Evolutionary conservation across 2,797 vertebrate species (phyloP), one percentile per base, ranked within the genome.

Genomic region (Hippoglossus hippoglossus): DNA sequence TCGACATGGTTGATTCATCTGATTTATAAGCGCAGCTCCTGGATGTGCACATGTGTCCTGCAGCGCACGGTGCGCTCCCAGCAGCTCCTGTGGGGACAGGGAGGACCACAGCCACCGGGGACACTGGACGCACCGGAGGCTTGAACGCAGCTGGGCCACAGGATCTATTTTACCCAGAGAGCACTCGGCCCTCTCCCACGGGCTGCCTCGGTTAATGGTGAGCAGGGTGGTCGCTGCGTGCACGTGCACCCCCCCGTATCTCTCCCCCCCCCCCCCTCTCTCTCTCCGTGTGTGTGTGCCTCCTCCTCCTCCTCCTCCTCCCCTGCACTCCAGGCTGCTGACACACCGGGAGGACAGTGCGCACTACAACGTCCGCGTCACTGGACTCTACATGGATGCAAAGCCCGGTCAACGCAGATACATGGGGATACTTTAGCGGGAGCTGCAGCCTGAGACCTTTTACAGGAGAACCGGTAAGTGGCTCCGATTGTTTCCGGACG

Each of bases 321-420:
- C 25, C 36, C 82, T 84, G 75, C 82, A 8, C 87, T 84, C 77
- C 85, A 65, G 80, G 90, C 84, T 87, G 88, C 89, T 88, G 89
- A 91, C 89, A 88, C 83, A 77, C 83, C 73, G 60, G 72, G 87
- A 92, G 88, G 81, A 91, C 87, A 80, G 81, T 85, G 81, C 75
- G 81, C 89, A 63, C 74, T 58, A 44, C 78, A 69, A 1, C 84
- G 84, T 82, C 77, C 77, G 72, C 80, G 79, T 87, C 87, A 81
- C 58, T 80, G 87, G 88, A 90, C 86, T 92, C 78, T 89, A 89
- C 89, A 89, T 92, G 93, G 92, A 93, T 93, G 88, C 88, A 78
- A 73, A 88, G 67, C 66, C 66, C 61, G 77, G 69, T 4, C 52
- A 44, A n/a, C 86, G 46, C 72, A 81, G 21, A 82, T 91, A 84